phyloP scores from a whole-genome alignment of 1,140 invertebrate genomes.

The Steinernema feltiae region DNA sequence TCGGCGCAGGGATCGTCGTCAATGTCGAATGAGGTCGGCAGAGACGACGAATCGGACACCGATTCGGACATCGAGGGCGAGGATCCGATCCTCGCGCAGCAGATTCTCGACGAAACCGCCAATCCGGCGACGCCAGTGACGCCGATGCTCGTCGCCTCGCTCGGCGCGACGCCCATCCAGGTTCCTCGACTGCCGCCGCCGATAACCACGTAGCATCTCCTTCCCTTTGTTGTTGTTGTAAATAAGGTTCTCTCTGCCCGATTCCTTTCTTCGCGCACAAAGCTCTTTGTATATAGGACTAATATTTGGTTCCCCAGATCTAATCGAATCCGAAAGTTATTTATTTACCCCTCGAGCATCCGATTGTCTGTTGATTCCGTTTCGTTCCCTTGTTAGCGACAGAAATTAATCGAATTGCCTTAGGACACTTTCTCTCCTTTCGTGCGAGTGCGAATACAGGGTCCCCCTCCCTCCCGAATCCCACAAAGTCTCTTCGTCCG shows the following conservation, averaged over 20 bases:
- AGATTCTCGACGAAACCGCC: constrained; percentile 15
- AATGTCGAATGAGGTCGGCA: background rate
- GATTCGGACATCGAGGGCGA: constrained; percentile 20
- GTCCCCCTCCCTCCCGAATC: background rate
- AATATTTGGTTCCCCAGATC: background rate
- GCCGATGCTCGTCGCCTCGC: background rate
- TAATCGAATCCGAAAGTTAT: constrained; percentile 8
- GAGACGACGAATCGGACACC: constrained; percentile 12
- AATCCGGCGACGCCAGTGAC: background rate
- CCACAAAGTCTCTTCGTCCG: background rate
- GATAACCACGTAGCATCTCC: constrained; percentile 1
- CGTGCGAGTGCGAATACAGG: background rate
- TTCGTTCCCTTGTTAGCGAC: background rate
- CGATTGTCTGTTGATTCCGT: constrained; percentile 3
- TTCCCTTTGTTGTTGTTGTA: background rate
- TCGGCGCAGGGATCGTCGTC: background rate
- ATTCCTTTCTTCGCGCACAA: background rate
- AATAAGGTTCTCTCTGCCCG: constrained; percentile 8
- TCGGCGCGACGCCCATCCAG: background rate
- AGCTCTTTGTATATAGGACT: constrained; percentile 11
- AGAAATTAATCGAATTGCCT: constrained; percentile 6
- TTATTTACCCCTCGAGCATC: background rate
- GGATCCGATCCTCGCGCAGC: constrained; percentile 16
- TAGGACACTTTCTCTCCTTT: background rate
- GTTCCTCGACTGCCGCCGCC: background rate